Evolutionary conservation across 2,113 vertebrate genomes (phyloP).

Genomic region (Clarias macrocephalus): DNA sequence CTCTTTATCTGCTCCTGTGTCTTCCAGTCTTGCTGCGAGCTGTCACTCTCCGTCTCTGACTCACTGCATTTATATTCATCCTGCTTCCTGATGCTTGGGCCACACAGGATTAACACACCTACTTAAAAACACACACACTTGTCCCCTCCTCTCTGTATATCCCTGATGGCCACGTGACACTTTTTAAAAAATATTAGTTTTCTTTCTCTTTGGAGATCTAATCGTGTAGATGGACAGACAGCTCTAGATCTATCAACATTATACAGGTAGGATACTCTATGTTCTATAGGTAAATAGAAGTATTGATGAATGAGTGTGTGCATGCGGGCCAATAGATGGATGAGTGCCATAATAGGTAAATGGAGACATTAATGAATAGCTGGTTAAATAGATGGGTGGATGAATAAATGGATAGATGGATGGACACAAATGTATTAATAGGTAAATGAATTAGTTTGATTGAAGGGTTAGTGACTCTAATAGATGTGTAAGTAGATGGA

Average conservation of each 20-base stretch:
- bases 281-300: neutral
- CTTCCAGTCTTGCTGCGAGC: constrained; percentile 24
- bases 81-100: constrained; percentile 16
- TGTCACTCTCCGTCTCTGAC: constrained; percentile 39
- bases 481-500: neutral
- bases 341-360: too few relatives aligned
- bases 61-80: constrained; percentile 39
- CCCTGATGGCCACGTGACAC: neutral
- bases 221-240: neutral
- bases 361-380: neutral
- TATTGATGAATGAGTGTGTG: neutral
- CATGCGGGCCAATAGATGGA: neutral
- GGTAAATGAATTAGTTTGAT: too few relatives aligned
- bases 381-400: neutral
- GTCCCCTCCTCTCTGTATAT: neutral
- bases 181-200: neutral
- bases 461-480: too few relatives aligned
- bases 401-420: neutral
- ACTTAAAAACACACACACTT: constrained; percentile 11
- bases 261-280: neutral
- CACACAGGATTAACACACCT: constrained; percentile 16
- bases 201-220: neutral
- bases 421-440: too few relatives aligned
- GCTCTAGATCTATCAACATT: neutral
- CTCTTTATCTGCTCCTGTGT: constrained; percentile 24